Conservation (phyloP, 2,888 invertebrate species). For the Nebria brevicollis region DNA sequence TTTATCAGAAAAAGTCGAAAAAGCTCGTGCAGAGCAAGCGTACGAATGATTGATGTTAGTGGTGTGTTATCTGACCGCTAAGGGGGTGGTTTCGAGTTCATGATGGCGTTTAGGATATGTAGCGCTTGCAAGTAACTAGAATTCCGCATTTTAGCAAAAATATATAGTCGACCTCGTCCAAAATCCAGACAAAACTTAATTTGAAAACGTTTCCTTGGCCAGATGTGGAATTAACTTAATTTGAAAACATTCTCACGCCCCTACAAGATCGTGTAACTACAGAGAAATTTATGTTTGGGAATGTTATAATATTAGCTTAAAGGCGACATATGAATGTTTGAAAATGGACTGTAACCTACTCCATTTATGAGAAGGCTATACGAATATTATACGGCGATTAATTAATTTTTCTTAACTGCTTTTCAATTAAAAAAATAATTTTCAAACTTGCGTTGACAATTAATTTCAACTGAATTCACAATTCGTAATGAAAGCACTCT, state of each 20-base stretch:
- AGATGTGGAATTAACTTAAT: neutral
- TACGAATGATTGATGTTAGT: neutral
- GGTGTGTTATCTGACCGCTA: constrained; percentile 1
- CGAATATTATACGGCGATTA: neutral
- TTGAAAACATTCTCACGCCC: neutral
- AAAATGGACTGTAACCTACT: no score
- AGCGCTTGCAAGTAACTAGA: neutral
- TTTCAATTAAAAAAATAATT: neutral
- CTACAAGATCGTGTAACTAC: neutral
- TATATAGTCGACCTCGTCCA: neutral
- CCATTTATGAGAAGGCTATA: no score
- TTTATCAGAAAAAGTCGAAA: constrained; percentile 1
- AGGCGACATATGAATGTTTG: no score
- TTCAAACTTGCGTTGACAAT: neutral
- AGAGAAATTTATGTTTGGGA: neutral
- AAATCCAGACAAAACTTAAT: neutral
- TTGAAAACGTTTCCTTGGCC: neutral
- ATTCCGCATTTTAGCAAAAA: neutral
- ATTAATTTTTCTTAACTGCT: neutral
- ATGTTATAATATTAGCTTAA: no score
- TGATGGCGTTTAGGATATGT: neutral
- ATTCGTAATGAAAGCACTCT: neutral
- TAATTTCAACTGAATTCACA: neutral
- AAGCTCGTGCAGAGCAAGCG: neutral
- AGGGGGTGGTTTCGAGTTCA: neutral